These are phyloP conservation scores for Amblyornis subalaris DNA, from an alignment of 2,113 vertebrate genomes.

Conservation along the genomic window DNA sequence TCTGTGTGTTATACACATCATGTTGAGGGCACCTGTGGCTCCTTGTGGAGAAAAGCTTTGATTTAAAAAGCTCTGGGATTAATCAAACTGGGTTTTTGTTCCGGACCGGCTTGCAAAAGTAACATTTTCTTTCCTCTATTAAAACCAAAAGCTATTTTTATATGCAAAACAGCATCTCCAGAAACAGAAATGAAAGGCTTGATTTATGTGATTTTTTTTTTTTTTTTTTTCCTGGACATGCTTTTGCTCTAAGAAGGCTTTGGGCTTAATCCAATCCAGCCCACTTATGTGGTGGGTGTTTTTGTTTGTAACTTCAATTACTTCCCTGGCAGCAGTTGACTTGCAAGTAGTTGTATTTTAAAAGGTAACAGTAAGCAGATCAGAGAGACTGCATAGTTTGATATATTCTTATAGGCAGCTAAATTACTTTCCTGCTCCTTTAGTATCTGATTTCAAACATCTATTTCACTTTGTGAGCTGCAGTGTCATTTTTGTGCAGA, in stretches of 20 bases:
- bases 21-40: neutral
- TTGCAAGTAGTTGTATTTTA: neutral
- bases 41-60: neutral
- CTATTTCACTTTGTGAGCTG: neutral
- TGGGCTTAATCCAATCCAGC: neutral
- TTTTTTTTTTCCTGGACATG: neutral
- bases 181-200: neutral
- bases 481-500: neutral
- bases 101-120: neutral
- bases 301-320: neutral
- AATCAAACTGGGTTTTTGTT: constrained; percentile 1
- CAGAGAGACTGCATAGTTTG: neutral
- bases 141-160: constrained; percentile 7
- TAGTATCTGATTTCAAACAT: neutral
- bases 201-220: neutral
- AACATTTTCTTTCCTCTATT: neutral
- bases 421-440: neutral
- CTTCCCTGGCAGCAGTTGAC: neutral
- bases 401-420: neutral
- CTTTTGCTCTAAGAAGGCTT: neutral
- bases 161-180: neutral
- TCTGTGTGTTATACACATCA: neutral
- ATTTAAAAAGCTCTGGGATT: constrained; percentile 1
- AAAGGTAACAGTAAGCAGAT: neutral
- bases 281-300: neutral